Base-by-base conservation (phyloP, 2,888 invertebrate genomes). In the Monopis laevigella region DNA sequence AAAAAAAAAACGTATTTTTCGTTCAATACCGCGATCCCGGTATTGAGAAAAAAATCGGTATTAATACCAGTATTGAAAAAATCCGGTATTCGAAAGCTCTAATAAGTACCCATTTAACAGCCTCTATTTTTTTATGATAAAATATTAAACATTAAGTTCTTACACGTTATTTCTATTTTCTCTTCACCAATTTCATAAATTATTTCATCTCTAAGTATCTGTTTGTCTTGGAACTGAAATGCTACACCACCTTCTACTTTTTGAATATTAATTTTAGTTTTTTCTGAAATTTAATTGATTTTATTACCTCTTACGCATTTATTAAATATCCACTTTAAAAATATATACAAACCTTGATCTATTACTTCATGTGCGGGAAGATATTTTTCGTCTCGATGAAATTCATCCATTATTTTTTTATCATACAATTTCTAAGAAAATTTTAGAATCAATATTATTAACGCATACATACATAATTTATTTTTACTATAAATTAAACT, bases 101-200 rank as follows among this genome's bases (percentile, higher is more conserved):
- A n/a, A n/a, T n/a, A n/a, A n/a, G n/a, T n/a, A n/a, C n/a, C n/a
- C n/a, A n/a, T n/a, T n/a, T n/a, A n/a, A n/a, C n/a, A n/a, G n/a
- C n/a, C n/a, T n/a, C n/a, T n/a, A n/a, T n/a, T n/a, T n/a, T n/a
- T n/a, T n/a, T n/a, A n/a, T n/a, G n/a, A n/a, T n/a, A n/a, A 24
- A 24, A 7, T 10, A 24, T 24, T 24, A 7, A 7, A 24, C 24
- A 24, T 24, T n/a, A n/a, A 19, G 10, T 28, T 45, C 64, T 55
- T 51, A 77, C 75, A 50, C 26, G 43, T 53, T 2, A 62, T 59
- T 0, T 73, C 70, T 2, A 73, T 32, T 6, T 58, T 52, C 42
- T 78, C 71, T 13, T 75, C 72, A 4, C 77, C 75, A 2, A 78
- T 68, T 45, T 75, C 69, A 34, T 65, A 75, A 5, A 64, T 30